Conservation (phyloP, 2,797 vertebrate genomes). For the Ceyx erithaca region DNA sequence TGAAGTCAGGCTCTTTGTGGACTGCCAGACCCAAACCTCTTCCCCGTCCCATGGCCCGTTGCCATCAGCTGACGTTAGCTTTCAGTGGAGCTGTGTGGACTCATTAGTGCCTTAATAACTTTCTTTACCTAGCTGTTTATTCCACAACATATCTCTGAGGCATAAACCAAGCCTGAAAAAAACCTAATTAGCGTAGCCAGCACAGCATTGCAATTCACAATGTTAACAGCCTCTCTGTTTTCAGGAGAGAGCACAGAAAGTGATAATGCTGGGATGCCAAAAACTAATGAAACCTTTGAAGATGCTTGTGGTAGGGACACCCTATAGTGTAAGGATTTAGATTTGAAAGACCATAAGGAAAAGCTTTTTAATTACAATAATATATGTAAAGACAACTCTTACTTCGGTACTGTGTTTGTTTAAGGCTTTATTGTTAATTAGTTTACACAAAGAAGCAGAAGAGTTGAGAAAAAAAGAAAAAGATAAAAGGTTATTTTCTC, state of each 20-base stretch:
- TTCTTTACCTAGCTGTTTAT: conserved; percentile 9
- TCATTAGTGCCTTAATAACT: conserved; percentile 26
- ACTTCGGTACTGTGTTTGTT: conserved; percentile 19
- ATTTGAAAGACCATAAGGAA: conserved; percentile 26
- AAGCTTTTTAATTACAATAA: conserved; percentile 60
- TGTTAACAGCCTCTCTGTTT: conserved; percentile 5
- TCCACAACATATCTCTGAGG: conserved; percentile 32
- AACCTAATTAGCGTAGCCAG: conserved; percentile 8
- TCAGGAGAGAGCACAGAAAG: conserved; percentile 1
- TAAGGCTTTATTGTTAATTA: conserved; percentile 57
- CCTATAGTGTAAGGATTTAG: conserved; percentile 31
- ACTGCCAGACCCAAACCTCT: background rate
- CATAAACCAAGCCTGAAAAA: conserved; percentile 17
- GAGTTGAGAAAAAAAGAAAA: background rate
- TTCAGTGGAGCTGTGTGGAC: background rate
- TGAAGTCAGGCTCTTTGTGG: rapidly evolving
- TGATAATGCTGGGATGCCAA: background rate
- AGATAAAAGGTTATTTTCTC: background rate
- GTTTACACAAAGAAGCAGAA: background rate
- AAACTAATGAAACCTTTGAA: conserved; percentile 25
- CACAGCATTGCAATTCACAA: conserved; percentile 8
- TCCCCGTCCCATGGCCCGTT: background rate
- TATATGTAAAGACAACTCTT: conserved; percentile 33
- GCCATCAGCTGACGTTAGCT: background rate
- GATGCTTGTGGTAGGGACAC: background rate